These are phyloP conservation scores for Drosophila miranda DNA, from an alignment of 1,140 invertebrate genomes.

Conservation along the genomic window DNA sequence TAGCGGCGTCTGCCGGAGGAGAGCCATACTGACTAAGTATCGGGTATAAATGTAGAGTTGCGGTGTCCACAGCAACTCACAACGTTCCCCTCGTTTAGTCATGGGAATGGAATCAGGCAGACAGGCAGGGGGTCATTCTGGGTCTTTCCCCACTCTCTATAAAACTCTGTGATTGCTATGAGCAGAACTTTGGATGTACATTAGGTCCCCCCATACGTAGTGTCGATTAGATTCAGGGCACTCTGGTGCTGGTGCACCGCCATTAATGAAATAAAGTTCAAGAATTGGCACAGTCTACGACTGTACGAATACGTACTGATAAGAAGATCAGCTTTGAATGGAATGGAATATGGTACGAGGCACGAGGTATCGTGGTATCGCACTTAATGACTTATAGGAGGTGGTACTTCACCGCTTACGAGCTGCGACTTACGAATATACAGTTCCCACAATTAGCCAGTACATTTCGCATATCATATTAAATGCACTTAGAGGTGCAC, in stretches of 20 bases:
- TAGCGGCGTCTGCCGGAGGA: too few relatives aligned
- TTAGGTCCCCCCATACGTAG: slow-evolving; percentile 4
- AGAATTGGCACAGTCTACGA: slow-evolving; percentile 1
- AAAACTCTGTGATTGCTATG: slow-evolving; percentile 14
- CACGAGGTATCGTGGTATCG: background rate
- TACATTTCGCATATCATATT: slow-evolving; percentile 19
- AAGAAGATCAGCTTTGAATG: slow-evolving; percentile 9
- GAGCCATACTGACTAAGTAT: too few relatives aligned
- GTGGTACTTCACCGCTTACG: too few relatives aligned
- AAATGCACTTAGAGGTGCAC: slow-evolving; percentile 43
- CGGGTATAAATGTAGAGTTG: too few relatives aligned
- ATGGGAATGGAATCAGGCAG: slow-evolving; percentile 2
- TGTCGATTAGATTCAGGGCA: slow-evolving; percentile 27
- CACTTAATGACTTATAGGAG: too few relatives aligned
- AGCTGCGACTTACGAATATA: too few relatives aligned
- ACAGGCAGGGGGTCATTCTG: background rate
- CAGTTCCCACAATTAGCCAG: slow-evolving; percentile 23
- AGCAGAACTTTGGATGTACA: slow-evolving; percentile 7
- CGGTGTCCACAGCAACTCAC: too few relatives aligned
- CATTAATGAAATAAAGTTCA: slow-evolving; percentile 46
- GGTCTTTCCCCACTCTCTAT: slow-evolving; percentile 10
- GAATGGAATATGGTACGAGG: background rate
- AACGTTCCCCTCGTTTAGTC: slow-evolving; percentile 3
- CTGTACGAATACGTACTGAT: background rate
- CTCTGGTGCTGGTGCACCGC: background rate